Evolutionary conservation across 2,113 vertebrate species (phyloP), one percentile per base, ranked within the genome.

Genomic region (Gorsachius goisagi): DNA sequence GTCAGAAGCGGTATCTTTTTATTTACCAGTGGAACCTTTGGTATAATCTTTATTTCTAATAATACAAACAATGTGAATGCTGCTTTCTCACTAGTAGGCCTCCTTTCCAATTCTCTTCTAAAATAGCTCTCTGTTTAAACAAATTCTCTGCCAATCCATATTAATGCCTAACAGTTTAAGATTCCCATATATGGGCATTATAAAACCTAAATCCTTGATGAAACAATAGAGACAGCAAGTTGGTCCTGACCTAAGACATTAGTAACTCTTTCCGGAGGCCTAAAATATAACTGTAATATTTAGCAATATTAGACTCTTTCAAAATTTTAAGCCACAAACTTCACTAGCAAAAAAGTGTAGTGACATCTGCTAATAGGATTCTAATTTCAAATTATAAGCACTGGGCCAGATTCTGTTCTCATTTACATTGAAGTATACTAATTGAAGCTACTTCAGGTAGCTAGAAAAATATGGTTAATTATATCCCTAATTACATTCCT

Each of bases 81-180:
- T 85, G 89, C 37, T 90, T 96, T 94, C 85, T 96, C 56, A 83
- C 78, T 93, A 95, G 88, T 90, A 93, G 92, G 75, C 85, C 93
- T 96, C 52, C 90, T 92, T 97, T 96, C 95, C 95, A 95, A 67
- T 97, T 97, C 93, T 95, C 79, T 96, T 98, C 97, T 93, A 96
- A 98, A 98, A 98, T 94, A 97, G 90, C 93, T 95, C 89, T 96
- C 88, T 94, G 75, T 98, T 97, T 98, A 98, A 98, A 97, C 97
- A 97, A 96, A 97, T 97, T 84, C 85, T 83, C 96, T 96, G 79
- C 95, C 97, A 96, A 94, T 97, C 97, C 96, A 85, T 97, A 97
- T 89, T 96, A 95, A 96, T 80, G 82, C 85, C 87, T 78, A 92
- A 90, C 91, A 95, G 89, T 96, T 97, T 85, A 91, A 90, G 87